A percentile compares a stretch with the other conserved stretches of the same genome.
These are phyloP conservation scores for Tanypteryx hageni DNA, from an alignment of 2,888 invertebrate genomes.

Conservation along the genomic window DNA sequence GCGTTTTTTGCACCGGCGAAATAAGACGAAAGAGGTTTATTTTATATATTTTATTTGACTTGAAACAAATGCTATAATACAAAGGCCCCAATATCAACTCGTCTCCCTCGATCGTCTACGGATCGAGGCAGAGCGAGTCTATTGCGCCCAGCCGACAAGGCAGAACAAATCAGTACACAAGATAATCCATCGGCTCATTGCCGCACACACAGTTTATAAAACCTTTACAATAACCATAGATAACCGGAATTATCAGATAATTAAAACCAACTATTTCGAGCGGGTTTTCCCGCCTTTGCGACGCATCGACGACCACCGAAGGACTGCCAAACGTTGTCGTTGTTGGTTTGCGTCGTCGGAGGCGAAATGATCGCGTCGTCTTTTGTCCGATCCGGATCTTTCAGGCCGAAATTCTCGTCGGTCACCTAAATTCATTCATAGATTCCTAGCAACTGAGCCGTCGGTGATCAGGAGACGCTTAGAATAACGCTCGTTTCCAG, in stretches of 20 bases:
- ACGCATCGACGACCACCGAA: neutral
- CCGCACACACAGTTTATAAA: too few species aligned
- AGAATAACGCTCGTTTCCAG: too few species aligned
- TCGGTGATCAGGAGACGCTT: too few species aligned
- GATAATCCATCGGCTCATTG: neutral
- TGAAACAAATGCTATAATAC: slow-evolving; percentile 50
- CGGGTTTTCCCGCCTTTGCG: neutral
- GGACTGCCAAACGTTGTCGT: too few species aligned
- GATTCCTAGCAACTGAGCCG: too few species aligned
- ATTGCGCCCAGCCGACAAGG: neutral
- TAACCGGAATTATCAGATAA: neutral
- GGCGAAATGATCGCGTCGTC: too few species aligned
- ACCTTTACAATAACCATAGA: neutral
- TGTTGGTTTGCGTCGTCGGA: too few species aligned
- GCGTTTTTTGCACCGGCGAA: neutral
- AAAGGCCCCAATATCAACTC: neutral
- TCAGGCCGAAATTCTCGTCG: too few species aligned
- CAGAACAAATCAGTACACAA: neutral
- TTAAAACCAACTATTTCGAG: neutral
- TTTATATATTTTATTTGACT: slow-evolving; percentile 42
- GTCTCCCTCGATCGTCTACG: neutral
- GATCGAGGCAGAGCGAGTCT: neutral
- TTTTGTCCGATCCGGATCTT: too few species aligned
- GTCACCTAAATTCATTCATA: too few species aligned
- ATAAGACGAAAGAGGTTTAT: neutral